These are phyloP conservation scores for Myrmecophaga tridactyla DNA, from an alignment of 2,113 vertebrate genomes.

Conservation along the genomic window DNA sequence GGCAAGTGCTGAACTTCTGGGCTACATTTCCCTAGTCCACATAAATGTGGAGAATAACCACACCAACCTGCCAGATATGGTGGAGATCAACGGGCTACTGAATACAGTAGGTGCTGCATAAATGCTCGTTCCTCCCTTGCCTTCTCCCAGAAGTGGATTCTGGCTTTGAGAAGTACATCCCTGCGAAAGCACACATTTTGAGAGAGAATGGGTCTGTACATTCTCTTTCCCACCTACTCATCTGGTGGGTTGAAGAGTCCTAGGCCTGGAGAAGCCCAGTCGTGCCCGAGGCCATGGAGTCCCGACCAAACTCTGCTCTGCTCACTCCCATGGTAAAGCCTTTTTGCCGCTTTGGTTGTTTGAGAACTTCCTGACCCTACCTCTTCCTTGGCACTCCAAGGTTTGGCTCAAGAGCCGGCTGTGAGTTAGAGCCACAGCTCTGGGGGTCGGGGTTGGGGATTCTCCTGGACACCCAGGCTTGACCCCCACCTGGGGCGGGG, in stretches of 20 bases:
- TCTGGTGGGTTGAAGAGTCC: not conserved
- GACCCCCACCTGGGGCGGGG: too few species aligned
- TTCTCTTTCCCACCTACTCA: not conserved
- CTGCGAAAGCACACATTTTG: not conserved
- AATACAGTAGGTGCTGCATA: accelerated
- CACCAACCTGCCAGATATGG: accelerated
- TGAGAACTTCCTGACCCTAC: not conserved
- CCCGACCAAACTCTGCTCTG: accelerated
- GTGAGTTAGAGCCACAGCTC: not conserved
- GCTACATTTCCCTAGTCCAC: not conserved
- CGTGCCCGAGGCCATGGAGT: not conserved
- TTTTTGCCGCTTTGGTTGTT: too few species aligned
- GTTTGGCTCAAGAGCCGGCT: not conserved
- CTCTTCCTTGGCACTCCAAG: not conserved
- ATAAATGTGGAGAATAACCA: accelerated
- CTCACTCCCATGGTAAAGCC: not conserved
- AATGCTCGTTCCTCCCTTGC: too few species aligned
- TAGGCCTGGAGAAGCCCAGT: not conserved
- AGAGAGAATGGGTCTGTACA: not conserved
- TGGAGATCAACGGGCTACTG: accelerated
- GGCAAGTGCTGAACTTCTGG: not conserved
- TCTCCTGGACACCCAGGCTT: too few species aligned
- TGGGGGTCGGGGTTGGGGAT: too few species aligned
- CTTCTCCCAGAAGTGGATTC: too few species aligned
- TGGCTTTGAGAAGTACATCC: accelerated